Evolutionary conservation across 2,888 invertebrate genomes (phyloP), one percentile per base, ranked within the genome.

Genomic region (Tuberolachnus salignus): DNA sequence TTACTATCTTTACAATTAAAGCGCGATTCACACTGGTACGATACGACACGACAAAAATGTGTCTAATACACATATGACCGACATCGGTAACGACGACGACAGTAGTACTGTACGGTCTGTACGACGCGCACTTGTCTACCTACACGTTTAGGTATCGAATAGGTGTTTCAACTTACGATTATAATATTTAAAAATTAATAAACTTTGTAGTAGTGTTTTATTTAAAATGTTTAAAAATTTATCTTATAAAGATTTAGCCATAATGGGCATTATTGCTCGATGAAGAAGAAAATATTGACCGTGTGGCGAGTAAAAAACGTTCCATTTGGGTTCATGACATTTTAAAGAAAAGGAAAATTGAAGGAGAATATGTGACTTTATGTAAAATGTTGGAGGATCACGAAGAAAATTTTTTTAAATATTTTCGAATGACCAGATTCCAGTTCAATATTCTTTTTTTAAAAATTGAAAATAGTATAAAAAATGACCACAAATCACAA

Each of bases 191-290:
- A n/a, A n/a, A n/a, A n/a, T n/a, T n/a, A n/a, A n/a, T n/a, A n/a
- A n/a, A n/a, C n/a, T n/a, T n/a, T n/a, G n/a, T n/a, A n/a, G n/a
- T n/a, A n/a, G n/a, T n/a, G n/a, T n/a, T n/a, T n/a, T n/a, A n/a
- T n/a, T n/a, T n/a, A n/a, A n/a, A n/a, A n/a, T n/a, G n/a, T n/a
- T n/a, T n/a, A n/a, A n/a, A n/a, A n/a, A n/a, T n/a, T n/a, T n/a
- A n/a, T n/a, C n/a, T n/a, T n/a, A n/a, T 23, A 63, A 63, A 63
- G 63, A 63, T 63, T 63, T 63, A 42, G 63, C 63, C 42, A 19
- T 63, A 63, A 63, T 63, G 44, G n/a, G 63, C 63, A 63, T 19
- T 63, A 63, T 63, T 63, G 63, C 63, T 63, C 42, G 63, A 63
- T 63, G 63, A 63, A n/a, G 63, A 63, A n/a, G 23, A 63, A 63